Percentiles rank a stretch among this genome's conserved stretches.
phyloP scores from a whole-genome alignment of 2,113 vertebrate genomes.

The Pheucticus melanocephalus region DNA sequence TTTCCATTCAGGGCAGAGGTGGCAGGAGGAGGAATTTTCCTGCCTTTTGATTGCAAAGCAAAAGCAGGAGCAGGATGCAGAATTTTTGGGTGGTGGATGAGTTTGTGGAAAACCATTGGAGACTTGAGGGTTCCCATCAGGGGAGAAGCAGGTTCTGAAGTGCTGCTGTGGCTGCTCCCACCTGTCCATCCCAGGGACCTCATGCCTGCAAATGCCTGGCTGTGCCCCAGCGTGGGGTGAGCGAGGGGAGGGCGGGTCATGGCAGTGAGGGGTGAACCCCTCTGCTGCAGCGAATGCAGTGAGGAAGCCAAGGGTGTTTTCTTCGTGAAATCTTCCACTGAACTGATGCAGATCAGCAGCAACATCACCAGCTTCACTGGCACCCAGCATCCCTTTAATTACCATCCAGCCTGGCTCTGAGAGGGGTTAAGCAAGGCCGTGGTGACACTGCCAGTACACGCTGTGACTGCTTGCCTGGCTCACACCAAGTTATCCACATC shows the following conservation, averaged over 20 bases:
- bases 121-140: neutral
- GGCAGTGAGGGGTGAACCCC: neutral
- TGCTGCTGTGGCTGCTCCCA: neutral
- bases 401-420: neutral
- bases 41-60: neutral
- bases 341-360: neutral
- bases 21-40: neutral
- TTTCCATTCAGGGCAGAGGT: neutral
- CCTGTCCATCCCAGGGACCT: neutral
- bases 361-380: neutral
- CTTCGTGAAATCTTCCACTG: neutral
- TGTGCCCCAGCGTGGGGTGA: rapidly evolving
- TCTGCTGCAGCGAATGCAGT: neutral
- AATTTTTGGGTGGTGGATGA: neutral
- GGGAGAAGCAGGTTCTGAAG: neutral
- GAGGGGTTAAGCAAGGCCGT: neutral
- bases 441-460: neutral
- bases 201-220: rapidly evolving
- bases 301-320: neutral
- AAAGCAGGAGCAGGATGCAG: neutral
- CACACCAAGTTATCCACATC: neutral
- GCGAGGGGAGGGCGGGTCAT: rapidly evolving
- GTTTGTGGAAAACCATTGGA: neutral
- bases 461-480: neutral
- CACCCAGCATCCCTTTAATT: neutral